Evolutionary conservation across 2,113 vertebrate genomes (phyloP), one percentile per base, ranked within the genome.

Genomic region (Pseudolaguvia tuberculata): DNA sequence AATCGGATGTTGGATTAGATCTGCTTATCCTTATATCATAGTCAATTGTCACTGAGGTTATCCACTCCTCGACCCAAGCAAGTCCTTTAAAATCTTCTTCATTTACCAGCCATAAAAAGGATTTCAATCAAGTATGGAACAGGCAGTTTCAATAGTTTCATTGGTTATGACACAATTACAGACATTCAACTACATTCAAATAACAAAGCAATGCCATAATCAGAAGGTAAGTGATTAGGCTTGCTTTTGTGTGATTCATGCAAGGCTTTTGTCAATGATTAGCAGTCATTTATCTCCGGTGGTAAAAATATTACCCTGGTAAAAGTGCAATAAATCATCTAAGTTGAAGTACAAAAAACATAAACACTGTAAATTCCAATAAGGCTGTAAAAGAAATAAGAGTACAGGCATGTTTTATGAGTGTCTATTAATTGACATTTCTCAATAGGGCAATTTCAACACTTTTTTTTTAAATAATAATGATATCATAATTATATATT

Each of bases 51-150:
- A n/a, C n/a, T n/a, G n/a, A n/a, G n/a, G 79, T 1, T 91, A 93
- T 0, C 0, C 53, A 1, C 80, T 56, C 61, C 93, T 89, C 82
- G 42, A 85, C 45, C 87, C 91, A 70, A 18, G 1, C 0, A 0
- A 74, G 1, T 93, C n/a, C n/a, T n/a, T n/a, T n/a, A n/a, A n/a
- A n/a, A n/a, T n/a, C 92, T 0, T 88, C 81, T 45, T 92, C 87
- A 11, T 93, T 86, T 58, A 12, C 0, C 39, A 45, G 70, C 56
- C 29, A 67, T 27, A 39, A 66, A 0, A 81, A 72, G 76, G 75
- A 35, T 78, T 74, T 83, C 47, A 13, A 45, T 92, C 68, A 70
- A 79, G 55, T 92, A 92, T 0, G 90, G 90, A 78, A 89, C 85
- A 0, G 89, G 92, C 13, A 39, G 75, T 0, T 80, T 92, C 57